Evolutionary conservation across 2,888 invertebrate species (phyloP).

Genomic region (Noctua comes): DNA sequence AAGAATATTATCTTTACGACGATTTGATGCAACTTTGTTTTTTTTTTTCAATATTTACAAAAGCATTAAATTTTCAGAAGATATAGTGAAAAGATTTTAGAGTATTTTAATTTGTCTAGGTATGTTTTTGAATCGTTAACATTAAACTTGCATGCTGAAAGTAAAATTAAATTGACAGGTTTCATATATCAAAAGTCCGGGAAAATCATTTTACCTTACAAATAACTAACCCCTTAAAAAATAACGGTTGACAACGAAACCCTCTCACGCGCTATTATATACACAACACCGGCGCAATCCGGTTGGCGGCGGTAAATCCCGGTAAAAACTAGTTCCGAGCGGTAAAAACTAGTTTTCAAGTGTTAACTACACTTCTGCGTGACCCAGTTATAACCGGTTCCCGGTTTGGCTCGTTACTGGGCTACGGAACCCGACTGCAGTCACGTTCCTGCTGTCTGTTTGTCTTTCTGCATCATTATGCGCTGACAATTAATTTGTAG

Average conservation of each 20-base stretch:
- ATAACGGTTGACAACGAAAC: constrained; percentile 51
- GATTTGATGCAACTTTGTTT: not conserved
- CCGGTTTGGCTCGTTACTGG: constrained; percentile 73
- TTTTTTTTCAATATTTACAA: not conserved
- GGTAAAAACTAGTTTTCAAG: constrained; percentile 64
- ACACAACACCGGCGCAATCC: constrained; percentile 42
- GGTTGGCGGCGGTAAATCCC: constrained; percentile 53
- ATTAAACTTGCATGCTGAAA: not conserved
- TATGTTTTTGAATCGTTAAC: not conserved
- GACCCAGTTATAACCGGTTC: constrained; percentile 71
- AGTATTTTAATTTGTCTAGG: not conserved
- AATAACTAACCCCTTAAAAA: constrained; percentile 10
- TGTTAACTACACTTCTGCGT: constrained; percentile 70
- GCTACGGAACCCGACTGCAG: constrained; percentile 64
- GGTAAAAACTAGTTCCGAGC: constrained; percentile 65
- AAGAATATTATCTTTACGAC: not conserved
- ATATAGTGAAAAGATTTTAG: not conserved
- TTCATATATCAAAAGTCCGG: not conserved
- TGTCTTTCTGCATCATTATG: constrained; percentile 68
- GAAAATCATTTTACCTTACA: not conserved
- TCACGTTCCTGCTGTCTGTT: constrained; percentile 71
- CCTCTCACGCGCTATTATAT: constrained; percentile 52
- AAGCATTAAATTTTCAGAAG: not conserved
- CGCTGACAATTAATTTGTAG: constrained; percentile 69
- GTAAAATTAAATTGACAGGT: not conserved